Conservation (phyloP, 2,797 vertebrate genomes). For the Jordanella pulchra region DNA sequence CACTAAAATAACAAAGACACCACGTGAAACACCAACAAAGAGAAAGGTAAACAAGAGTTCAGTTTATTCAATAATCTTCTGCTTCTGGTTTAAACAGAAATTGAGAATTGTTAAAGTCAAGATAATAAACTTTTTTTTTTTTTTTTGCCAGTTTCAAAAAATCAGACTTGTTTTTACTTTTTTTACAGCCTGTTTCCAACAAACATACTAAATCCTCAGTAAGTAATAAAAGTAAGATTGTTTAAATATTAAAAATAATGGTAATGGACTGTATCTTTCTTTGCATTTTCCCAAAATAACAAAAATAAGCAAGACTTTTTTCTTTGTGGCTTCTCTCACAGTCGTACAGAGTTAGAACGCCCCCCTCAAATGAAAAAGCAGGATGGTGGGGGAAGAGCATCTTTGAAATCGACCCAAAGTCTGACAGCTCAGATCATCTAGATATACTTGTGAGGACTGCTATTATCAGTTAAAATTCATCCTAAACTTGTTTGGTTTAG, state of each 20-base stretch:
- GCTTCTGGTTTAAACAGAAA: neutral
- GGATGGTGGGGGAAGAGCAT: slow-evolving; percentile 74
- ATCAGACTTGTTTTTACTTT: slow-evolving; percentile 18
- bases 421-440: slow-evolving; percentile 89
- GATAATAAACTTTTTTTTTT: neutral
- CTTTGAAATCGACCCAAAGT: slow-evolving; percentile 85
- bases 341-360: slow-evolving; percentile 88
- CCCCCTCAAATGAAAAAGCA: slow-evolving; percentile 74
- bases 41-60: slow-evolving; percentile 65
- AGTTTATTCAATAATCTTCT: neutral
- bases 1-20: slow-evolving; percentile 24
- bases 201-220: slow-evolving; percentile 49
- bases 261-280: slow-evolving; percentile 52
- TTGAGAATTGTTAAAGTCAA: neutral
- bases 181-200: slow-evolving; percentile 43
- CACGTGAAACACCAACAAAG: slow-evolving; percentile 45
- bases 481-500: neutral
- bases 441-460: slow-evolving; percentile 84
- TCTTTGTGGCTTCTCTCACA: slow-evolving; percentile 61
- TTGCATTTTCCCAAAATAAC: slow-evolving; percentile 37
- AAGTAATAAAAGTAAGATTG: slow-evolving; percentile 35
- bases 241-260: slow-evolving; percentile 68
- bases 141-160: slow-evolving; percentile 1
- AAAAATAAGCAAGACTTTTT: slow-evolving; percentile 22
- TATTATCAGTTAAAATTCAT: neutral